A percentile compares a stretch with the other conserved stretches of the same genome.
Conservation (phyloP, 1,140 invertebrate genomes). For the Drosophila pseudoananassae region DNA sequence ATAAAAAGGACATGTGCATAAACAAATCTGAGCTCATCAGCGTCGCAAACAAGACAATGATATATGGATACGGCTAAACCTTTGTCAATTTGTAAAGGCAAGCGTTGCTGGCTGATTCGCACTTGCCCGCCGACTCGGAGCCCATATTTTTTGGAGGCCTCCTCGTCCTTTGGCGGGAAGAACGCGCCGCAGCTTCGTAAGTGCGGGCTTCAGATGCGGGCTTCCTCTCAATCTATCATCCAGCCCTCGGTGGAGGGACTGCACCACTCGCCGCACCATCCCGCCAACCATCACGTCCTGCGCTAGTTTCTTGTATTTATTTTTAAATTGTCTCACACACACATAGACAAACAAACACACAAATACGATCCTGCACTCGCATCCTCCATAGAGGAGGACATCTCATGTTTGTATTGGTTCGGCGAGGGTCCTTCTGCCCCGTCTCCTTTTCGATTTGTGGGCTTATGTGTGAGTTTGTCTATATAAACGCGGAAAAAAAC, state of each 20-base stretch:
- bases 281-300: conserved; percentile 52
- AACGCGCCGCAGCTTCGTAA: conserved; percentile 25
- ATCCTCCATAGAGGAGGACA: conserved; percentile 55
- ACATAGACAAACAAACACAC: conserved; percentile 29
- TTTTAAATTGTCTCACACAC: conserved; percentile 77
- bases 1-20: conserved; percentile 46
- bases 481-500: conserved; percentile 46
- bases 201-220: conserved; percentile 37
- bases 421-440: conserved; percentile 56
- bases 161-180: conserved; percentile 15
- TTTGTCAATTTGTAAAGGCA: conserved; percentile 70
- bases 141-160: conserved; percentile 14
- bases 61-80: conserved; percentile 56
- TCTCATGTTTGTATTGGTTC: conserved; percentile 35
- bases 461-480: conserved; percentile 31
- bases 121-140: conserved; percentile 2
- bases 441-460: conserved; percentile 27
- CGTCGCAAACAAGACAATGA: conserved; percentile 66
- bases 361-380: conserved; percentile 29
- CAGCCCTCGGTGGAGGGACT: conserved; percentile 59
- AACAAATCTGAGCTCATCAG: conserved; percentile 64
- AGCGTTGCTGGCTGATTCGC: conserved; percentile 43
- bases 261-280: conserved; percentile 22
- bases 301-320: conserved; percentile 81
- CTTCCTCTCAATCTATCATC: conserved; percentile 72